A percentile compares a stretch with the other conserved stretches of the same genome.
These are phyloP conservation scores for Cancer borealis DNA, from an alignment of 2,888 invertebrate species.

Conservation along the genomic window DNA sequence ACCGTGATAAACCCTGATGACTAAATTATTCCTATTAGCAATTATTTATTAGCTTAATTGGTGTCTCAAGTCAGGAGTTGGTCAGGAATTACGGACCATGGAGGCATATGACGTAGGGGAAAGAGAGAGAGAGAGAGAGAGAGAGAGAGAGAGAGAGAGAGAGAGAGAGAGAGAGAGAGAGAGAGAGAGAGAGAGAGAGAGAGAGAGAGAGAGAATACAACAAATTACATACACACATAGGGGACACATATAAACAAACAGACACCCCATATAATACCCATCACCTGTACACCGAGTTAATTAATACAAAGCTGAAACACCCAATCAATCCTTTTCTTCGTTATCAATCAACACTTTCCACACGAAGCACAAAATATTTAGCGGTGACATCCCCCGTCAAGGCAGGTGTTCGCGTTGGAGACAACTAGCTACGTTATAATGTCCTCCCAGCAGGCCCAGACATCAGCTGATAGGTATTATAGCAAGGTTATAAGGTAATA, in stretches of 20 bases:
- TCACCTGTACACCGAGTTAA: too few species aligned
- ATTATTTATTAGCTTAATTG: slow-evolving; percentile 61
- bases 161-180: slow-evolving; percentile 44
- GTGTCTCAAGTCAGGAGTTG: slow-evolving; percentile 3
- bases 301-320: too few species aligned
- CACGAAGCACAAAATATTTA: too few species aligned
- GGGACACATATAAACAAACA: background rate
- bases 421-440: too few species aligned
- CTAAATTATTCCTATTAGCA: slow-evolving; percentile 56
- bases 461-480: background rate
- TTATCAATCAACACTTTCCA: background rate
- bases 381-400: too few species aligned
- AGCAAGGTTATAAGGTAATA: background rate
- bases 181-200: slow-evolving; percentile 43
- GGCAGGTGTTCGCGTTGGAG: too few species aligned
- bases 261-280: too few species aligned
- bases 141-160: slow-evolving; percentile 38
- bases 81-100: slow-evolving; percentile 20
- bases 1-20: slow-evolving; percentile 55
- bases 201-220: slow-evolving; percentile 30
- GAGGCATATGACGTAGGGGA: slow-evolving; percentile 2
- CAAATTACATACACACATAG: background rate
- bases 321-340: background rate
- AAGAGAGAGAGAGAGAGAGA: background rate
- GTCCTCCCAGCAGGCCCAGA: background rate